A percentile compares a stretch with the other conserved stretches of the same genome.
Evolutionary conservation across 2,888 invertebrate species (phyloP).

Genomic region (Allolobophora icterica): DNA sequence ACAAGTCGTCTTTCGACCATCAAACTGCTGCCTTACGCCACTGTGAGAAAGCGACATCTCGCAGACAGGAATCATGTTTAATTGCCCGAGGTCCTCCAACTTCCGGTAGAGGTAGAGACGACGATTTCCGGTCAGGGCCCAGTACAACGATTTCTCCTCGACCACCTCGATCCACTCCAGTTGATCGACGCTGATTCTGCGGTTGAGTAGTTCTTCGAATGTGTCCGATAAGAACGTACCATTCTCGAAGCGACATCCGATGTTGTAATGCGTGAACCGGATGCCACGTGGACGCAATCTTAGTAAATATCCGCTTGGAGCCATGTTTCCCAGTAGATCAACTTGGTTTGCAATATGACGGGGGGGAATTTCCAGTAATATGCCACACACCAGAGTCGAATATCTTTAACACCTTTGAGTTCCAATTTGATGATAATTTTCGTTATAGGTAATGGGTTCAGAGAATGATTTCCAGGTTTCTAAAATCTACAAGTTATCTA

Average conservation of each 20-base stretch:
- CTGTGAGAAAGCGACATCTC: neutral
- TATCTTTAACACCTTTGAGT: too few species aligned
- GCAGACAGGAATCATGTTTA: conserved; percentile 55
- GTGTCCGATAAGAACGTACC: neutral
- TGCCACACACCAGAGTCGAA: too few species aligned
- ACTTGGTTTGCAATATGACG: neutral
- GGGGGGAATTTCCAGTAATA: neutral
- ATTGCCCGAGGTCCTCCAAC: neutral
- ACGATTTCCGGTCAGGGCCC: conserved; percentile 18
- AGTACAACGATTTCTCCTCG: neutral
- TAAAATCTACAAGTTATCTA: too few species aligned
- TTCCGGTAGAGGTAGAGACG: conserved; percentile 8
- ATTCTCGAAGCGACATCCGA: neutral
- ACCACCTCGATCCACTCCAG: conserved; percentile 7
- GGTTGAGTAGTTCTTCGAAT: neutral
- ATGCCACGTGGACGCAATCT: conserved; percentile 18
- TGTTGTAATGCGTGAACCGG: conserved; percentile 22
- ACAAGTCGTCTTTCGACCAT: neutral
- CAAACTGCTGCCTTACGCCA: neutral
- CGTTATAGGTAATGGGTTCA: too few species aligned
- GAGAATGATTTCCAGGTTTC: too few species aligned
- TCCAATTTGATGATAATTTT: too few species aligned
- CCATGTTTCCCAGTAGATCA: neutral
- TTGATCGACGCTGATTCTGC: neutral
- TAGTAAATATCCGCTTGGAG: neutral